Evolutionary conservation across 2,113 vertebrate genomes (phyloP).

Genomic region (Alligator sinensis): DNA sequence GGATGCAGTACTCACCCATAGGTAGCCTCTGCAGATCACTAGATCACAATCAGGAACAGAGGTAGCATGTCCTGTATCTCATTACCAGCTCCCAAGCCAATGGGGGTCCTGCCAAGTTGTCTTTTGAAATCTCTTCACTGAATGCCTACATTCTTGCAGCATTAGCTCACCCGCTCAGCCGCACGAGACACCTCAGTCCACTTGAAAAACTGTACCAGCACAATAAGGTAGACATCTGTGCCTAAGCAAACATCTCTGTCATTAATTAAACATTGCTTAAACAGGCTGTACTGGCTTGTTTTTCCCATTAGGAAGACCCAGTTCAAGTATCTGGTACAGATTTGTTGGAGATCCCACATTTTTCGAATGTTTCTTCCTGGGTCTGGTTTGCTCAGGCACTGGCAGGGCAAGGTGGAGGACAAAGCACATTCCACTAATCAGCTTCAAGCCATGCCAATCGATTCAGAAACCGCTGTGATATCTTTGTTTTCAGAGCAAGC

Average conservation of each 20-base stretch:
- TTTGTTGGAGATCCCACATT: not conserved
- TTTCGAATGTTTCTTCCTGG: too few species aligned
- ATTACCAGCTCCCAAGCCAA: not conserved
- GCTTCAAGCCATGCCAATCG: not conserved
- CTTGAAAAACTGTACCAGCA: slow-evolving; percentile 10
- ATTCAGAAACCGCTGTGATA: not conserved
- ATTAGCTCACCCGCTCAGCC: not conserved
- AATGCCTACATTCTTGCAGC: slow-evolving; percentile 45
- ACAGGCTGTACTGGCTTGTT: not conserved
- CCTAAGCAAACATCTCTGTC: not conserved
- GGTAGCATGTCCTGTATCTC: not conserved
- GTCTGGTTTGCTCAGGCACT: too few species aligned
- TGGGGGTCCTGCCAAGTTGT: slow-evolving; percentile 31
- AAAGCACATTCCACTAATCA: not conserved
- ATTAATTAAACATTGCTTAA: not conserved
- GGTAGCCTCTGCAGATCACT: not conserved
- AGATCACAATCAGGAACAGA: not conserved
- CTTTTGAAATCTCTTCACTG: slow-evolving; percentile 49
- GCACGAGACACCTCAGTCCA: slow-evolving; percentile 7
- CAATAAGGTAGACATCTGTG: not conserved
- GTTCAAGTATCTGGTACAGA: not conserved
- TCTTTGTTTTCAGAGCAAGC: not conserved
- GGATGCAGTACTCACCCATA: accelerated
- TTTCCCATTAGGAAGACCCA: not conserved
- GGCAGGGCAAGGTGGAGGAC: not conserved